Evolutionary conservation across 2,797 vertebrate genomes (phyloP).

Genomic region (Gallirallus australis): DNA sequence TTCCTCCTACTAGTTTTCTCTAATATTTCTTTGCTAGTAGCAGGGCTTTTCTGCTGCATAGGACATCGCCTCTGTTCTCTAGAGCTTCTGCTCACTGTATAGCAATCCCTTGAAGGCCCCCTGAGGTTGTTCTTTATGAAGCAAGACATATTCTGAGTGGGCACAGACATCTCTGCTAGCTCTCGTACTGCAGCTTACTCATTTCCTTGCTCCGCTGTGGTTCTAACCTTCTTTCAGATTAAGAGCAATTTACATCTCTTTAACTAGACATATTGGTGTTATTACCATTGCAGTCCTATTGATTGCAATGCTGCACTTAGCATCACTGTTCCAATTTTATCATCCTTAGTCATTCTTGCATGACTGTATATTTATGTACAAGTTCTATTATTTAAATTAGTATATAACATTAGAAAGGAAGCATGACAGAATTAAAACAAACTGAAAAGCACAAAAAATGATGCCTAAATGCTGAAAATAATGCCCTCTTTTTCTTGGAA

Average conservation of each 20-base stretch:
- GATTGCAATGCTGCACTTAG: constrained; percentile 72
- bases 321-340: constrained; percentile 73
- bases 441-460: constrained; percentile 42
- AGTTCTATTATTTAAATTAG: constrained; percentile 72
- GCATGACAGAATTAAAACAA: constrained; percentile 67
- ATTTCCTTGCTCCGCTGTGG: constrained; percentile 40
- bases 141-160: constrained; percentile 47
- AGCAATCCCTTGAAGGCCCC: constrained; percentile 30
- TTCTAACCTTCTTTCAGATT: constrained; percentile 67
- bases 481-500: neutral
- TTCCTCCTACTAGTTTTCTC: constrained; percentile 5
- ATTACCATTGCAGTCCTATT: constrained; percentile 71
- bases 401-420: constrained; percentile 61
- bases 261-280: constrained; percentile 69
- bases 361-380: constrained; percentile 69
- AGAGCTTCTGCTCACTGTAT: constrained; percentile 8
- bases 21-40: constrained; percentile 18
- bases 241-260: constrained; percentile 73
- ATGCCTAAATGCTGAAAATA: constrained; percentile 45
- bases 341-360: constrained; percentile 74
- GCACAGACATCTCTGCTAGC: constrained; percentile 6
- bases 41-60: constrained; percentile 10
- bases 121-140: constrained; percentile 43
- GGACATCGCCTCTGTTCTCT: constrained; percentile 11
- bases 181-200: constrained; percentile 17